These are phyloP conservation scores for Sebastes minor DNA, from an alignment of 2,797 vertebrate species.

Conservation along the genomic window DNA sequence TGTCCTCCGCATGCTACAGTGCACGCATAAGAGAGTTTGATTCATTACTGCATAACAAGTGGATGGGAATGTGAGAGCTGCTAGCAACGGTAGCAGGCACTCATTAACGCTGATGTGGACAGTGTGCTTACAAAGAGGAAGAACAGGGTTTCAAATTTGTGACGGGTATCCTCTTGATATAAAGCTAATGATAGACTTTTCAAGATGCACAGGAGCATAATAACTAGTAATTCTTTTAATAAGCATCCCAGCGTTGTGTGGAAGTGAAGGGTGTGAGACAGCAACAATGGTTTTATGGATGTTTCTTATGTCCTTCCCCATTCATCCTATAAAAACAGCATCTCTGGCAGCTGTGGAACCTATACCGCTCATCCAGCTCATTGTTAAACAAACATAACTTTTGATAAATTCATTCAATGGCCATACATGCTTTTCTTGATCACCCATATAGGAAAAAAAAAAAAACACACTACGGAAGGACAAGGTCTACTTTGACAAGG, in stretches of 20 bases:
- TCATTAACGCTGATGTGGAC: constrained; percentile 69
- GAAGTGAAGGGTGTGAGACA: constrained; percentile 17
- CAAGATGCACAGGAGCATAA: constrained; percentile 8
- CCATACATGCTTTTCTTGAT: constrained; percentile 47
- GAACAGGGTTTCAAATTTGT: constrained; percentile 39
- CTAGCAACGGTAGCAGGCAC: constrained; percentile 54
- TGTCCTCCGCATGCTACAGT: constrained; percentile 62
- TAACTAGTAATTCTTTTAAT: constrained; percentile 37
- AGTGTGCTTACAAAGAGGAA: constrained; percentile 55
- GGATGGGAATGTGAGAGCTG: constrained; percentile 55
- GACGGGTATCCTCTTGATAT: constrained; percentile 44
- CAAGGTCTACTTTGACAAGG: constrained; percentile 66
- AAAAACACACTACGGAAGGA: constrained; percentile 19
- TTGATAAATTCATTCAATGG: constrained; percentile 37
- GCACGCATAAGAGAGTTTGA: constrained; percentile 64
- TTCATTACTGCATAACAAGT: constrained; percentile 77
- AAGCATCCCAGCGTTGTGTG: neutral
- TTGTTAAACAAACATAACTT: constrained; percentile 58
- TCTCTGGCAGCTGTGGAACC: neutral
- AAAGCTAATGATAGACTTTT: constrained; percentile 43
- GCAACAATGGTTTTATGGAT: constrained; percentile 10
- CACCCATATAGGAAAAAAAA: constrained; percentile 35
- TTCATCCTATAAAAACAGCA: neutral
- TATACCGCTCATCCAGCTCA: neutral
- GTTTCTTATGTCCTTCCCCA: constrained; percentile 6